A percentile compares a stretch with the other conserved stretches of the same genome.
phyloP scores from a whole-genome alignment of 2,797 vertebrate genomes.

The Sebastes vulpes region DNA sequence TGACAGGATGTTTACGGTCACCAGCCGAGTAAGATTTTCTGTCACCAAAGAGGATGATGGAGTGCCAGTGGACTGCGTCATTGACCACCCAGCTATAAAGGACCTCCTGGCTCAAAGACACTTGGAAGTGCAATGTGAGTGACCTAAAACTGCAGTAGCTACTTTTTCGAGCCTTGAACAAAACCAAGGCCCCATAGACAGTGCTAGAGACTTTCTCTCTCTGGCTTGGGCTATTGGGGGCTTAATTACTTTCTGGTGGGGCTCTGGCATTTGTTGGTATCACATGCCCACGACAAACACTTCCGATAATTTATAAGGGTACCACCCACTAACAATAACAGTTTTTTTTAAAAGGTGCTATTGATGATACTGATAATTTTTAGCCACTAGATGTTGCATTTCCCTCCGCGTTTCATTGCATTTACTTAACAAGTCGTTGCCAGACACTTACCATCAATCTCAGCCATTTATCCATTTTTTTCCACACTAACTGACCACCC shows the following conservation, averaged over 20 bases:
- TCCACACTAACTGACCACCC: no score
- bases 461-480: no score
- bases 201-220: background rate
- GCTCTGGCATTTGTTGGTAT: background rate
- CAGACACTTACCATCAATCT: no score
- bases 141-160: conserved; percentile 23
- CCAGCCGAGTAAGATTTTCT: conserved; percentile 91
- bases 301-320: background rate
- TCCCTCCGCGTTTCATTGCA: no score
- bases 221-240: background rate
- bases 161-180: background rate
- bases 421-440: no score
- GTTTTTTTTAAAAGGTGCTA: background rate
- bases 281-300: background rate
- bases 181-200: background rate
- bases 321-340: background rate
- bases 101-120: conserved; percentile 95
- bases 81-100: conserved; percentile 97
- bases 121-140: conserved; percentile 98
- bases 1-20: conserved; percentile 96
- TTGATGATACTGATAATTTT: no score
- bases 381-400: no score
- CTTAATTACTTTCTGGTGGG: background rate
- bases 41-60: conserved; percentile 97
- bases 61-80: conserved; percentile 93